Conservation (phyloP, 2,888 invertebrate genomes). For the Apotomis capreana region DNA sequence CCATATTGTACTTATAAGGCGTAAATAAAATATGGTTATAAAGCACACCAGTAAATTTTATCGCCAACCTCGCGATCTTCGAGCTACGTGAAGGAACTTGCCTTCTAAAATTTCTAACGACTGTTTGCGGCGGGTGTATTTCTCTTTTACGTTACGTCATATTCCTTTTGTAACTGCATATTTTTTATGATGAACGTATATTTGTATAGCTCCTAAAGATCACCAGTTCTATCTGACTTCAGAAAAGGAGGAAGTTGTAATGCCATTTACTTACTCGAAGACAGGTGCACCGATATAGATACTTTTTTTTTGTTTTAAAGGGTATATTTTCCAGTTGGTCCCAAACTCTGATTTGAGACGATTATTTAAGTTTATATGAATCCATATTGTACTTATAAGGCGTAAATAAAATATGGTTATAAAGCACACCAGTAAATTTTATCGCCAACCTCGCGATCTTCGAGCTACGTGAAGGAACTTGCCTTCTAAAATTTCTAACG, state of each 20-base stretch:
- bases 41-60: background rate
- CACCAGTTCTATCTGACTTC: too few relatives aligned
- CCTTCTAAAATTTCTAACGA: background rate
- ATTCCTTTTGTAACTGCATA: background rate
- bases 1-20: background rate
- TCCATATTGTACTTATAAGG: background rate
- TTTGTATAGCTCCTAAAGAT: background rate
- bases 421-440: background rate
- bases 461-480: background rate
- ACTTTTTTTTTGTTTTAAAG: too few relatives aligned
- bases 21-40: background rate
- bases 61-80: background rate
- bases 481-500: background rate
- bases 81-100: background rate
- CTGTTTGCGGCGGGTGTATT: conserved; percentile 2
- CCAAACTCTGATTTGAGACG: background rate
- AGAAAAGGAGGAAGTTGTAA: too few relatives aligned
- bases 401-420: background rate
- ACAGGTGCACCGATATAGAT: too few relatives aligned
- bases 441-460: background rate
- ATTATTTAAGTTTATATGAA: background rate
- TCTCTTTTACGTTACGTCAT: conserved; percentile 1
- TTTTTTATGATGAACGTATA: background rate
- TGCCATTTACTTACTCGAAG: too few relatives aligned
- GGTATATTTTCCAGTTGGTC: too few relatives aligned